Evolutionary conservation across 2,888 invertebrate genomes (phyloP), one percentile per base, ranked within the genome.

Genomic region (Limnephilus rhombicus): DNA sequence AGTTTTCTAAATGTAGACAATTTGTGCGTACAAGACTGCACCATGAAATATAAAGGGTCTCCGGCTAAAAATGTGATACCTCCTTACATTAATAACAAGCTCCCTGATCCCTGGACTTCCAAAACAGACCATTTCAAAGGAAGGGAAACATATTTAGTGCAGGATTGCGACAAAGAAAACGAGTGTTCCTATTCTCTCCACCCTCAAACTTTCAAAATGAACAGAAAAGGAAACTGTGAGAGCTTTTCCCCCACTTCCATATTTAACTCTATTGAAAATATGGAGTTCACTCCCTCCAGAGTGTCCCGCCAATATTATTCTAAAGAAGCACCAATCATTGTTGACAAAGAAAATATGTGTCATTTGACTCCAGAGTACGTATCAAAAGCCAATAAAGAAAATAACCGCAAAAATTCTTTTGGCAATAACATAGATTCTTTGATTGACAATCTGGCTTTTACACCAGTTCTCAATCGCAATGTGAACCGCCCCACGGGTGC

Each of bases 201-300:
- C 41, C 34, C 80, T 12, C 41, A 53, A 80, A 29, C 85, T 81
- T 92, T 49, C 53, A 83, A 29, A 91, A 91, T 12, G 5, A 53
- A 80, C 82, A 80, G 80, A 41, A 92, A 92, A 80, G 83, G 15
- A 49, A 53, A 90, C 24, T 31, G 37, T 80, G 82, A 91, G 41
- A 41, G 53, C 80, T 83, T 85, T 82, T 90, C 89, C 24, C 86
- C 91, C n/a, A 81, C 31, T 4, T 90, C 92, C 9, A 85, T 93
- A 53, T 85, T 94, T n/a, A 92, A 91, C 5, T 92, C 94, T 24
- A 94, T 94, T 90, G 93, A 94, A 90, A 93, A 93, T 90, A 53
- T 93, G 81, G 90, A 89, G 29, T 93, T 92, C 80, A 92, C 93
- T 3, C 93, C 93, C 24, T 81, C 88, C 4, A 93, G 91, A 85